Conservation (phyloP, 2,797 vertebrate genomes). For the Champsocephalus esox region DNA sequence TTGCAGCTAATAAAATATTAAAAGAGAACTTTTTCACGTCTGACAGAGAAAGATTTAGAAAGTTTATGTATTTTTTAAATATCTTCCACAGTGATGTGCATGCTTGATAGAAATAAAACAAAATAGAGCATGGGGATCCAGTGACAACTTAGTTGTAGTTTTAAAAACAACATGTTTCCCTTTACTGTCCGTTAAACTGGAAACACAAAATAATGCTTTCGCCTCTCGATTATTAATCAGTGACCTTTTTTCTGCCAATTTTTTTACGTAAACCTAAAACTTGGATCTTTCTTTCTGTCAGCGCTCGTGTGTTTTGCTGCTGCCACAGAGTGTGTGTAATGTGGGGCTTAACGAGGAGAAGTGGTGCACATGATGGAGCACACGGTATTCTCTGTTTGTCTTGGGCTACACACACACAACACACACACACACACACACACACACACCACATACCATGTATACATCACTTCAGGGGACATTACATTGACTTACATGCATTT, state of each 20-base stretch:
- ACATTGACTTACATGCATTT: too few species aligned
- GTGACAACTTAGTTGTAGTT: not conserved
- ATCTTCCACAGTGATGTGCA: too few species aligned
- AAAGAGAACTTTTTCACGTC: too few species aligned
- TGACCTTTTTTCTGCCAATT: not conserved
- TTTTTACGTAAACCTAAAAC: not conserved
- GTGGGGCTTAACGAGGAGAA: conserved; percentile 56
- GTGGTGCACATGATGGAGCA: conserved; percentile 61
- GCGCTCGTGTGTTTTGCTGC: conserved; percentile 30
- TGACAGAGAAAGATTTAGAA: too few species aligned
- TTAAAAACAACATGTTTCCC: not conserved
- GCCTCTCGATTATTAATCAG: not conserved
- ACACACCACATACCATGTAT: too few species aligned
- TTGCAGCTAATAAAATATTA: too few species aligned
- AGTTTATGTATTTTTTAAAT: not conserved
- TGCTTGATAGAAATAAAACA: not conserved
- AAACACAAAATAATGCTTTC: not conserved
- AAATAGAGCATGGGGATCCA: not conserved
- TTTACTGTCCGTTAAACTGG: not conserved
- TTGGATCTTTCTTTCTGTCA: not conserved
- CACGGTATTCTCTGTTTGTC: conserved; percentile 56
- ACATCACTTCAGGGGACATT: too few species aligned
- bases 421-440: too few species aligned
- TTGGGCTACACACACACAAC: conserved; percentile 17
- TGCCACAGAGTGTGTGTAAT: conserved; percentile 49